Conservation (phyloP, 37 sponge, comb jelly and placozoan species). For the Bolinopsis microptera region DNA sequence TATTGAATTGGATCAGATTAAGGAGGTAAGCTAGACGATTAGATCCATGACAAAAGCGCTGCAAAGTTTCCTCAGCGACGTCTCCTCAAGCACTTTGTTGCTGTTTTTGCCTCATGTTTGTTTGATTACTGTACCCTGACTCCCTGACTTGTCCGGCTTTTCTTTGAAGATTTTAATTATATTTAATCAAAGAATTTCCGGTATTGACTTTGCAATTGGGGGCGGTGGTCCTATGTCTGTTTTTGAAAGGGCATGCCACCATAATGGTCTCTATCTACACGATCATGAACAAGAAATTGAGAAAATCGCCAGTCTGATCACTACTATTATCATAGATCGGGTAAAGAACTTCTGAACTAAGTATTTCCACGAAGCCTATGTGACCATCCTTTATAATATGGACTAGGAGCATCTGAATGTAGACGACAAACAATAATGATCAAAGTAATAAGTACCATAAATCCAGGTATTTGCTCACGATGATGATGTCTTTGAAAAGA, state of each 20-base stretch:
- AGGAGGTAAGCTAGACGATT: not conserved
- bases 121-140: not conserved
- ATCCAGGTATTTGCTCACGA: not conserved
- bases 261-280: not conserved
- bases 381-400: no score
- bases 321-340: not conserved
- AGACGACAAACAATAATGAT: no score
- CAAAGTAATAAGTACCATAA: no score
- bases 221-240: no score
- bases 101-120: not conserved
- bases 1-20: not conserved
- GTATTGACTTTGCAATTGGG: no score
- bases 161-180: no score
- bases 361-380: no score
- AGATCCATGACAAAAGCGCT: not conserved
- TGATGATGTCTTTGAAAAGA: slow-evolving; percentile 57
- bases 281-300: not conserved
- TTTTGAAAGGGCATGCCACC: slow-evolving; percentile 30
- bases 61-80: not conserved
- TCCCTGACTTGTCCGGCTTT: no score
- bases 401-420: no score
- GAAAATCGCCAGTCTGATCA: not conserved
- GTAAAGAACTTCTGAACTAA: no score
- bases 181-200: no score
- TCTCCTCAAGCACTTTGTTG: not conserved